A percentile compares a stretch with the other conserved stretches of the same genome.
phyloP scores from a whole-genome alignment of 2,888 invertebrate genomes.

The Drosophila birchii region DNA sequence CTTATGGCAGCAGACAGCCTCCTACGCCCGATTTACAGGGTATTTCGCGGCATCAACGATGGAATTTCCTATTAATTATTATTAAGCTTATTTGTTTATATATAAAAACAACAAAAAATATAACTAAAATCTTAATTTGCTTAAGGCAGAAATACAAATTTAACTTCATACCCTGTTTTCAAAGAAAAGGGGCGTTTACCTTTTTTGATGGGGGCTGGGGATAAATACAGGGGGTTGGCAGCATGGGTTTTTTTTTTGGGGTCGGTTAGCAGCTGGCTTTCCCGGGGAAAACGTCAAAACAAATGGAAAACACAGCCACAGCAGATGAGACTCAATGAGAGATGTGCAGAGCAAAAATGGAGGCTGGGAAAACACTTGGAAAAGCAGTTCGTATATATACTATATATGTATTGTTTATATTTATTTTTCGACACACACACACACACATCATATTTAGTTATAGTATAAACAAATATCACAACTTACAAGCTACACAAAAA shows the following conservation, averaged over 20 bases:
- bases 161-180: slow-evolving; percentile 4
- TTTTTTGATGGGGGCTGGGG: background rate
- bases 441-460: slow-evolving; percentile 7
- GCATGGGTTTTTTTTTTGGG: slow-evolving; percentile 4
- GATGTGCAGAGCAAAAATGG: background rate
- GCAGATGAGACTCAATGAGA: slow-evolving; percentile 55
- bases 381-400: background rate
- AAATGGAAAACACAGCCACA: slow-evolving; percentile 60
- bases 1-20: slow-evolving; percentile 32
- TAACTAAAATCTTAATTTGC: background rate
- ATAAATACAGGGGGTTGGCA: background rate
- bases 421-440: slow-evolving; percentile 43
- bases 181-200: slow-evolving; percentile 5
- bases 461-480: slow-evolving; percentile 69
- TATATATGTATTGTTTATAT: slow-evolving; percentile 26
- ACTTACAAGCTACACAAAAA: slow-evolving; percentile 59
- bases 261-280: slow-evolving; percentile 58
- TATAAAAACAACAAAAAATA: background rate
- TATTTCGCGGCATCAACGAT: slow-evolving; percentile 14
- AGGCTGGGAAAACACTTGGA: background rate
- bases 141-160: background rate
- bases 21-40: slow-evolving; percentile 81
- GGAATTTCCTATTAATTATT: background rate
- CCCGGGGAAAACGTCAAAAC: slow-evolving; percentile 49
- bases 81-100: too few species aligned